phyloP scores from a whole-genome alignment of 2,888 invertebrate species.

The Plagodis pulveraria region DNA sequence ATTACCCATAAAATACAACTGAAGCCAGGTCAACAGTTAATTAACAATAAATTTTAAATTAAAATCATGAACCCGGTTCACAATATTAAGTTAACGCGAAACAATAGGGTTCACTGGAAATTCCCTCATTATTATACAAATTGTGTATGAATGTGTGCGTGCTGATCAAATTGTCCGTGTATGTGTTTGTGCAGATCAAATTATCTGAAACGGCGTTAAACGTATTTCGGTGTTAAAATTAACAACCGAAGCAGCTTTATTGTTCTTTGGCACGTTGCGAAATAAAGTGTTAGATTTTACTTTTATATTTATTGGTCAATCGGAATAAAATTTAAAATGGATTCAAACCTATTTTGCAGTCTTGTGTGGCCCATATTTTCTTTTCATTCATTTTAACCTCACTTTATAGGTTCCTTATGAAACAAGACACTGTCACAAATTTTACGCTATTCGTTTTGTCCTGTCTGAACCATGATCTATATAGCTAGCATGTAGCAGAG shows the following conservation, averaged over 20 bases:
- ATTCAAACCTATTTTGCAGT: no score
- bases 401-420: no score
- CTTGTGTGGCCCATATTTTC: no score
- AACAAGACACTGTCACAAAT: no score
- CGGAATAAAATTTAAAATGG: no score
- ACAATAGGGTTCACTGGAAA: conserved; percentile 16
- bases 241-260: conserved; percentile 1
- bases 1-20: conserved; percentile 14
- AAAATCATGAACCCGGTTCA: conserved; percentile 14
- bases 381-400: no score
- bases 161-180: conserved; percentile 10
- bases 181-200: no score
- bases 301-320: no score
- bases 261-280: neutral
- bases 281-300: no score
- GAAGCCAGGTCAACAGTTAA: conserved; percentile 18
- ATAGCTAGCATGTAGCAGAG: no score
- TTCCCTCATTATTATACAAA: conserved; percentile 16
- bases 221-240: conserved; percentile 30
- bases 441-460: no score
- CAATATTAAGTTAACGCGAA: conserved; percentile 12
- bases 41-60: conserved; percentile 25
- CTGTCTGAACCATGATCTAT: no score
- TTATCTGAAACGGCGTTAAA: neutral
- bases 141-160: conserved; percentile 10